Conservation (phyloP, 2,888 invertebrate genomes). For the Trichopoda pennipes region DNA sequence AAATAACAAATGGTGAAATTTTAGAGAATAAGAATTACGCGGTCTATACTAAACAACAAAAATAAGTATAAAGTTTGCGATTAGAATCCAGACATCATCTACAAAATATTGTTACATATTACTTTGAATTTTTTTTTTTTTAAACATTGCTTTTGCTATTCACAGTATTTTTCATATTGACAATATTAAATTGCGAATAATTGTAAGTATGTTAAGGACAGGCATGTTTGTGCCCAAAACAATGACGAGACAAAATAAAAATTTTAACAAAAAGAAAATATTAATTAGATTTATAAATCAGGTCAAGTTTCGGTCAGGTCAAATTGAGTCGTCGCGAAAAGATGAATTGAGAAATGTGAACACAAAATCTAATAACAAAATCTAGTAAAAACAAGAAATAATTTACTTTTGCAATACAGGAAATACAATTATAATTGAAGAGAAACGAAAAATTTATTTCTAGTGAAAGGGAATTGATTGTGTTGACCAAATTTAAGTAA, state of each 20-base stretch:
- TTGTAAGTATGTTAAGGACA: conserved; percentile 17
- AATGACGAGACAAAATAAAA: background rate
- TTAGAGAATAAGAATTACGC: too few relatives aligned
- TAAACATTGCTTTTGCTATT: too few relatives aligned
- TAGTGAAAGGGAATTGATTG: too few relatives aligned
- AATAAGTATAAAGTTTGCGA: too few relatives aligned
- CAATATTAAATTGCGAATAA: background rate
- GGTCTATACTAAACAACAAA: too few relatives aligned
- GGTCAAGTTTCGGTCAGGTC: conserved; percentile 42
- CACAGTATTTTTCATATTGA: background rate
- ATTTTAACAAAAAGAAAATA: conserved; percentile 6
- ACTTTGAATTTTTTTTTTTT: too few relatives aligned
- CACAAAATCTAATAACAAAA: background rate
- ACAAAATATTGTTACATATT: too few relatives aligned
- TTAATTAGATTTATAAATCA: conserved; percentile 34
- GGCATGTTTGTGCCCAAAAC: background rate
- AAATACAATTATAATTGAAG: too few relatives aligned
- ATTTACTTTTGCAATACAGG: background rate
- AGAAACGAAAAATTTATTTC: too few relatives aligned
- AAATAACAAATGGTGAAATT: too few relatives aligned
- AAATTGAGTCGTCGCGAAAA: background rate
- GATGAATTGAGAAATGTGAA: background rate
- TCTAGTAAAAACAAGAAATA: background rate
- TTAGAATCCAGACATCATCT: too few relatives aligned
- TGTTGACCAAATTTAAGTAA: too few relatives aligned